Evolutionary conservation across 2,888 invertebrate genomes (phyloP).

Genomic region (Automeris io): DNA sequence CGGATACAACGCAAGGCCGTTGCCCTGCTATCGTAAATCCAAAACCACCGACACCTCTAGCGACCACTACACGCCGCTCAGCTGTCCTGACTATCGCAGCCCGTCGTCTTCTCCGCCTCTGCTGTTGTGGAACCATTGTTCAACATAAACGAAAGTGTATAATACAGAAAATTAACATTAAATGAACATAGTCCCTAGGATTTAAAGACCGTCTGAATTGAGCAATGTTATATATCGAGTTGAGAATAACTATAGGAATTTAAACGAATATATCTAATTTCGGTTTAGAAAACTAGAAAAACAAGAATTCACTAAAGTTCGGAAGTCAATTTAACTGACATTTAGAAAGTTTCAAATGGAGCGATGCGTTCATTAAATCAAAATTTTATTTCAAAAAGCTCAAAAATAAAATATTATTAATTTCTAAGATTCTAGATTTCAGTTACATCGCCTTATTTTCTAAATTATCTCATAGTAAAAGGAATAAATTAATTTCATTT

Average conservation of each 20-base stretch:
- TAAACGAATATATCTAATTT: conserved; percentile 13
- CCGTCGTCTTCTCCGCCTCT: conserved; percentile 60
- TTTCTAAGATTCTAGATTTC: too few relatives aligned
- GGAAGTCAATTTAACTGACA: conserved; percentile 55
- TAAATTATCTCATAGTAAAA: not conserved
- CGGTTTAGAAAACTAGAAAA: conserved; percentile 57
- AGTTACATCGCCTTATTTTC: not conserved
- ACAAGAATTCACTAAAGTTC: conserved; percentile 63
- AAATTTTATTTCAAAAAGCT: too few relatives aligned
- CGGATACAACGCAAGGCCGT: conserved; percentile 95
- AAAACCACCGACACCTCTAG: conserved; percentile 91
- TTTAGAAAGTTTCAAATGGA: conserved; percentile 58
- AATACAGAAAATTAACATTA: not conserved
- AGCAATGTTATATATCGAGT: too few relatives aligned
- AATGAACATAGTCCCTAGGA: too few relatives aligned
- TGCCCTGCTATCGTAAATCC: conserved; percentile 99
- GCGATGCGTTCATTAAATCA: not conserved
- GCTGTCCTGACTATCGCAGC: conserved; percentile 67
- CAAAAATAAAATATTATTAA: too few relatives aligned
- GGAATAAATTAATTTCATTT: not conserved
- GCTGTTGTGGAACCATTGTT: conserved; percentile 69
- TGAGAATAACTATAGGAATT: too few relatives aligned
- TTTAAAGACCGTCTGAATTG: too few relatives aligned
- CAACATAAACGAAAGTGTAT: conserved; percentile 26
- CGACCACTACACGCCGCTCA: conserved; percentile 89